Evolutionary conservation across 1,140 invertebrate species (phyloP), one percentile per base, ranked within the genome.

Genomic region (Lepidurus apus): DNA sequence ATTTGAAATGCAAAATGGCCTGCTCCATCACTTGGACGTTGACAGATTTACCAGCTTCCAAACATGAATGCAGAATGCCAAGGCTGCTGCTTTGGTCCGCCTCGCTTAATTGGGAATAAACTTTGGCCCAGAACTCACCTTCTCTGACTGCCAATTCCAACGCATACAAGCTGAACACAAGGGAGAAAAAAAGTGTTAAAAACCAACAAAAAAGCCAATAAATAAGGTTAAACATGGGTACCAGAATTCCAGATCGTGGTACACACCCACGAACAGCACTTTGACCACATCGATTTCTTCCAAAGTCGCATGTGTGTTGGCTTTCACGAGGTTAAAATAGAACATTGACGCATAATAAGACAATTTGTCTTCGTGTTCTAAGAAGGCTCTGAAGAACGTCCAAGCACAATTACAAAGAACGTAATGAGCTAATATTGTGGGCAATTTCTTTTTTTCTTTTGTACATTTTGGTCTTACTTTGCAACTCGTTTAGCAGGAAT

Each of bases 21-120:
- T 65, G 53, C 53, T 65, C 53, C 53, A 65, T 65, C 53, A 65
- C 53, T 65, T 65, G 53, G 53, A 65, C 53, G 53, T 65, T 65
- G 53, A 65, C 53, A 65, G 21, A 21, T 65, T 65, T 65, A 21
- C 53, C 53, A n/a, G 9, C 53, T 17, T 13, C 21, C 17, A 65
- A 65, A 65, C 53, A 65, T 21, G 53, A 65, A 21, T 65, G 53
- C 53, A 65, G 53, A 65, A 65, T 65, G 53, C 21, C 53, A 65
- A 65, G 53, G 21, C 53, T 65, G 53, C 53, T 65, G 53, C 53
- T 65, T 65, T 65, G 53, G 6, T 65, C 53, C n/a, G 17, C 53
- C 9, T 9, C 8, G 53, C 53, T 65, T 65, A 65, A 65, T 65
- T 65, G 53, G 17, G 17, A 13, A 65, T n/a, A 13, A n/a, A 65